Percentiles rank a stretch among this genome's conserved stretches.
phyloP scores from a whole-genome alignment of 2,797 vertebrate species.

The Hirundo rustica region DNA sequence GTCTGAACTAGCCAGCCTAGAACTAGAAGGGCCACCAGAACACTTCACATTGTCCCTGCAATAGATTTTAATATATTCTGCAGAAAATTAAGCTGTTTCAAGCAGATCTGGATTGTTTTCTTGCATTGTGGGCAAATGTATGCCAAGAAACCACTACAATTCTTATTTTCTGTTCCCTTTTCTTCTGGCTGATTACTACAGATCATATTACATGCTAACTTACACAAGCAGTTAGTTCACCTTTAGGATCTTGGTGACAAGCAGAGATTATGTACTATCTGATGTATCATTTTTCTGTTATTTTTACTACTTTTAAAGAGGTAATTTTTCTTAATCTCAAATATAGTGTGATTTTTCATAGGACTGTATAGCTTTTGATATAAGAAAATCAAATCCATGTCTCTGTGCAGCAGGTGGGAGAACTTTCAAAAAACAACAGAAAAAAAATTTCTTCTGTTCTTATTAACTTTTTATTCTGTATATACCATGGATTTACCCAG shows the following conservation, averaged over 20 bases:
- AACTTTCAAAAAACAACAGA: not conserved
- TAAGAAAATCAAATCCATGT: not conserved
- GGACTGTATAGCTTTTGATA: not conserved
- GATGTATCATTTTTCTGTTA: not conserved
- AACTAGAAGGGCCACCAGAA: not conserved
- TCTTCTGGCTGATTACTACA: not conserved
- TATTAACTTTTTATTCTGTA: not conserved
- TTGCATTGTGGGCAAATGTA: not conserved
- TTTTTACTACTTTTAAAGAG: not conserved
- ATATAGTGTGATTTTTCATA: not conserved
- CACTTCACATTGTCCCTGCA: not conserved
- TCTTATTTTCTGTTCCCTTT: slow-evolving; percentile 5
- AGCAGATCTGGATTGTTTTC: not conserved
- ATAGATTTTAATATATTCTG: not conserved
- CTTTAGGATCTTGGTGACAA: not conserved
- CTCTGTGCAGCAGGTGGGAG: not conserved
- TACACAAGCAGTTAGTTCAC: not conserved
- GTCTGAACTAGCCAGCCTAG: not conserved
- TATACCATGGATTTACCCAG: not conserved
- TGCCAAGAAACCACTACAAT: not conserved
- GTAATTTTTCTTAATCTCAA: not conserved
- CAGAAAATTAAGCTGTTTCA: not conserved
- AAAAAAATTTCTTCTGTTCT: not conserved
- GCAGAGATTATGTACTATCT: not conserved
- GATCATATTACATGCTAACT: slow-evolving; percentile 5